A percentile compares a stretch with the other conserved stretches of the same genome.
Conservation (phyloP, 2,113 vertebrate species). For the Triplophysa tibetana region DNA sequence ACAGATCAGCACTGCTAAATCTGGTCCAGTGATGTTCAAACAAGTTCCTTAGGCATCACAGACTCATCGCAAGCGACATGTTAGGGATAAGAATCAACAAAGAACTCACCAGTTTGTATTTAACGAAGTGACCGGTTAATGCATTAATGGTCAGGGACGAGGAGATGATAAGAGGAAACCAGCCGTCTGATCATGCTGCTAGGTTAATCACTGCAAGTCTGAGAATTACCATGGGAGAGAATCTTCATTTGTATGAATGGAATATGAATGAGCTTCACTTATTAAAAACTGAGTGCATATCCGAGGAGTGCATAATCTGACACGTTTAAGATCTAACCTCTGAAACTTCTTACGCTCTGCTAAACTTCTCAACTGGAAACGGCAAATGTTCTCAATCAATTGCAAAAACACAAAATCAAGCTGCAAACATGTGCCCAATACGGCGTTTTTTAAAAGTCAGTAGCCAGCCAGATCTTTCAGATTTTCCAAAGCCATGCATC, state of each 20-base stretch:
- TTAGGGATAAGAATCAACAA: neutral
- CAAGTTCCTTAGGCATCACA: neutral
- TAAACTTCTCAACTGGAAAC: neutral
- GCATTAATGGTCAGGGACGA: constrained; percentile 24
- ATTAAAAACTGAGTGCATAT: constrained; percentile 26
- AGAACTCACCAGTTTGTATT: constrained; percentile 1
- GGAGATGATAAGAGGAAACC: constrained; percentile 14
- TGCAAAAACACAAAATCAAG: neutral
- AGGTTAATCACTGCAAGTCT: constrained; percentile 32
- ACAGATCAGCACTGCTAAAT: neutral
- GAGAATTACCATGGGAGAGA: constrained; percentile 28
- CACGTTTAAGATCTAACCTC: constrained; percentile 7
- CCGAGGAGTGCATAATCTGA: neutral
- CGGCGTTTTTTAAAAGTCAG: neutral
- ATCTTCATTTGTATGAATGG: constrained; percentile 23
- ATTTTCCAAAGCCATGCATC: neutral
- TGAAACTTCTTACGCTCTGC: neutral
- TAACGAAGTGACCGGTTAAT: neutral
- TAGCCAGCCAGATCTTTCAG: neutral
- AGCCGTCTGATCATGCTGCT: constrained; percentile 5
- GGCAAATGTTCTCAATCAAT: too few species aligned
- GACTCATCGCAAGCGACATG: neutral
- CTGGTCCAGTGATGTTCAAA: neutral
- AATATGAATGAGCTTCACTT: constrained; percentile 20
- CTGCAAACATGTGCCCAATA: neutral